Base-by-base conservation (phyloP, 1,140 invertebrate genomes). In the Atopsyche davidsoni region DNA sequence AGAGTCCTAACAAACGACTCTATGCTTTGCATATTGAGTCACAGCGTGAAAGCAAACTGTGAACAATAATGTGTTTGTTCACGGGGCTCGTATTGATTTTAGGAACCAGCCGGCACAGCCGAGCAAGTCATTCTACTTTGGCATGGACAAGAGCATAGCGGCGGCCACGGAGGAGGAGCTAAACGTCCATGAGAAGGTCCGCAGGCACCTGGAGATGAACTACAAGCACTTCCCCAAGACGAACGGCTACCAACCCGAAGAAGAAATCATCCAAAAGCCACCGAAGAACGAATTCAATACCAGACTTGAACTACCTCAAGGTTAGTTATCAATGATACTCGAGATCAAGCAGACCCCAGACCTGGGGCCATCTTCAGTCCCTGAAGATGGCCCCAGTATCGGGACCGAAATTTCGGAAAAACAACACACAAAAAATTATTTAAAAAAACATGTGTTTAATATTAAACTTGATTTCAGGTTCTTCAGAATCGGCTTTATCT, bases 51-150 rank as follows among this genome's bases (percentile, higher is more conserved):
- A n/a, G n/a, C n/a, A n/a, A n/a, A n/a, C n/a, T n/a, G n/a, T n/a
- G n/a, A n/a, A n/a, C n/a, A n/a, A n/a, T n/a, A n/a, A n/a, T n/a
- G n/a, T n/a, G n/a, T 18, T 41, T 22, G 14, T 19, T 44, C 9
- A 44, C 14, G 22, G 22, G 4, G 7, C 4, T 19, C 13, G 17
- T 10, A 14, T 18, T 40, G 17, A 18, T 49, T 53, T 49, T 23
- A 57, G 55, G 24, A 57, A 57, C 43, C 47, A 53, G 35, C 34
- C 25, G 19, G 70, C 62, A 34, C 56, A 66, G 21, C 73, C 79
- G 56, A 76, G 81, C 16, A 84, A 85, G 60, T 82, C 79, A 32
- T 87, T 87, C 66, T 88, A 88, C 63, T 87, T 87, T 60, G 85
- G 85, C 11, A 87, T 87, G 83, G 77, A 82, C 44, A 75, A 78